Evolutionary conservation across 2,113 vertebrate genomes (phyloP), one percentile per base, ranked within the genome.

Genomic region (Antennarius striatus): DNA sequence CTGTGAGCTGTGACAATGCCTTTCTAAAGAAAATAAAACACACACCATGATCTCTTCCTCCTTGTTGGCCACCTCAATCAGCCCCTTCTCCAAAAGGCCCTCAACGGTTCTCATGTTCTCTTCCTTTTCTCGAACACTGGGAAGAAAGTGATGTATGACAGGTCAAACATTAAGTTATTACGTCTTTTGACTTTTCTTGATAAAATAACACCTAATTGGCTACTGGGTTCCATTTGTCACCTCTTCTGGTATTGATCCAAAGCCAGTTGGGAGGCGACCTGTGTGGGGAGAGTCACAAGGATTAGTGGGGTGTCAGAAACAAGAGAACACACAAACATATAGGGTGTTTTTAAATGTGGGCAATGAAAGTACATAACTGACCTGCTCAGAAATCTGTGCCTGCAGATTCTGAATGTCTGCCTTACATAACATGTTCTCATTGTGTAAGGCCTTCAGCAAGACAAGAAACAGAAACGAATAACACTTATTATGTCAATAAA

Each of bases 21-120:
- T 52, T 47, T 40, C 29, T 12, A 45, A 32, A 32, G 4, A 50
- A 70, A 5, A 59, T 6, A 55, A 65, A 69, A 68, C 28, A 22
- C 13, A 30, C 56, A 98, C 98, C 93, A 94, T 95, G 45, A 99
- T 89, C 51, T 95, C 93, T n/a, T 96, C 96, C 63, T 97, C 95
- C 80, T 96, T 98, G 80, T 96, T 98, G 70, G 97, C 96, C 91
- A 98, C 92, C 86, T 99, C 92, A 75, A 99, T 98, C 62, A 98
- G 92, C 59, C 96, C 96, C 69, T 95, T 87, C 84, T 98, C 96
- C 70, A 99, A 91, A 65, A 99, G 90, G 68, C 90, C 92, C 88
- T 99, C 96, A 30, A 98, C 93, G 0, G 95, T 97, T 90, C 94
- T 98, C 76, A 98, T 93, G 86, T 96, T 98, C 61, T 97, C 96